phyloP scores from a whole-genome alignment of 2,888 invertebrate species.

The Amphipyra tragopoginis region DNA sequence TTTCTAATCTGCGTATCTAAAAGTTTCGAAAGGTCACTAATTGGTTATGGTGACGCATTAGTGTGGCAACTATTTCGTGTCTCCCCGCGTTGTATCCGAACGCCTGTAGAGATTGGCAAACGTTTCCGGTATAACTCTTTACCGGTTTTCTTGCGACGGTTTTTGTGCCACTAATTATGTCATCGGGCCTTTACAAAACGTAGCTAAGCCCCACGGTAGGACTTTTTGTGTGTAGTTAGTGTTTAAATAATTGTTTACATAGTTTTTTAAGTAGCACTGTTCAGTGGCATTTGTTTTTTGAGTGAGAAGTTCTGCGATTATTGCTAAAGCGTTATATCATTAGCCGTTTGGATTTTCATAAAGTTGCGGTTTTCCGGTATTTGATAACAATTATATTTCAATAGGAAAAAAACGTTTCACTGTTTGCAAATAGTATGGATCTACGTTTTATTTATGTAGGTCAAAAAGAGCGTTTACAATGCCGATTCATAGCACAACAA shows the following conservation, averaged over 20 bases:
- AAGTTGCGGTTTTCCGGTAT: not conserved
- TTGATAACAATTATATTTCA: not conserved
- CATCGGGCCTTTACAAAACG: conserved; percentile 61
- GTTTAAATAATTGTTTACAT: conserved; percentile 33
- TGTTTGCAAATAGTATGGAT: too few species aligned
- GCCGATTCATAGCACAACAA: conserved; percentile 1
- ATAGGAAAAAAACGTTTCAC: not conserved
- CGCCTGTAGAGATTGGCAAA: conserved; percentile 78
- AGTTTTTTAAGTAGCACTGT: conserved; percentile 27
- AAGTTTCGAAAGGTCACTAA: conserved; percentile 40
- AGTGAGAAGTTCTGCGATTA: not conserved
- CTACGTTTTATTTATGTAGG: conserved; percentile 6
- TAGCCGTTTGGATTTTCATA: not conserved
- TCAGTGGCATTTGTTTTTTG: not conserved
- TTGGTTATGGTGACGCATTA: conserved; percentile 49
- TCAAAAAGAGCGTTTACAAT: not conserved
- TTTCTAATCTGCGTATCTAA: not conserved
- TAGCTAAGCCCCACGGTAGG: conserved; percentile 20
- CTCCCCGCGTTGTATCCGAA: conserved; percentile 56
- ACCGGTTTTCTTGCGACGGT: conserved; percentile 73
- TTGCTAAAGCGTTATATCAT: not conserved
- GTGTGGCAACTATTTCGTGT: conserved; percentile 64
- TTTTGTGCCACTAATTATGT: conserved; percentile 72
- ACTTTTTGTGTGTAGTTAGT: conserved; percentile 34
- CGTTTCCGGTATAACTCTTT: conserved; percentile 79